These are phyloP conservation scores for Diaperis boleti DNA, from an alignment of 2,888 invertebrate genomes.

Conservation along the genomic window DNA sequence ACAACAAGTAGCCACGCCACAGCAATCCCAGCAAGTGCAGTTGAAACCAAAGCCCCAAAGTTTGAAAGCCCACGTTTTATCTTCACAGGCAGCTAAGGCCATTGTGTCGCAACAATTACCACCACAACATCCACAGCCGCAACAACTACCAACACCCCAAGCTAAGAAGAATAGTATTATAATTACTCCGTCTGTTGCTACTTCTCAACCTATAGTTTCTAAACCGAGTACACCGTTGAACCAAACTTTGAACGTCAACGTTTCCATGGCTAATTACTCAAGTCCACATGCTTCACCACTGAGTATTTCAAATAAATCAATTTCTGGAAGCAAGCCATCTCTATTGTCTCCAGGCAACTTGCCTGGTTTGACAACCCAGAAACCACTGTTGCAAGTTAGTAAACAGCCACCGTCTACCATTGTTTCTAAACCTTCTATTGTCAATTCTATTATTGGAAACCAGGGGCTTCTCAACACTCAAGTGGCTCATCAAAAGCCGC, in stretches of 20 bases:
- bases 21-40: neutral
- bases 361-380: slow-evolving; percentile 44
- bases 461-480: slow-evolving; percentile 61
- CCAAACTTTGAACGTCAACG: slow-evolving; percentile 61
- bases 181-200: slow-evolving; percentile 3
- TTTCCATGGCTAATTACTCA: slow-evolving; percentile 56
- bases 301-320: slow-evolving; percentile 48
- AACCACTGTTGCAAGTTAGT: slow-evolving; percentile 50
- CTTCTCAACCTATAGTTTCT: slow-evolving; percentile 48
- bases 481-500: slow-evolving; percentile 65
- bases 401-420: slow-evolving; percentile 38
- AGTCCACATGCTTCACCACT: slow-evolving; percentile 60
- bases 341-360: slow-evolving; percentile 49
- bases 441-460: slow-evolving; percentile 18
- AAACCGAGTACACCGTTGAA: slow-evolving; percentile 50
- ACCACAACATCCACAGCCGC: slow-evolving; percentile 40
- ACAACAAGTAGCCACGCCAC: slow-evolving; percentile 15
- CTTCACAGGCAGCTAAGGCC: slow-evolving; percentile 66
- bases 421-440: slow-evolving; percentile 13
- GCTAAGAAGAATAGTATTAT: slow-evolving; percentile 20
- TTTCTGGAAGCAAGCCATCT: slow-evolving; percentile 53
- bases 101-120: slow-evolving; percentile 52
- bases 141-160: slow-evolving; percentile 44
- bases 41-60: slow-evolving; percentile 69
- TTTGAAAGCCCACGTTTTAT: slow-evolving; percentile 74